Percentiles rank a stretch among this genome's conserved stretches.
Conservation (phyloP, 2,888 invertebrate genomes). For the Sussaba pulchella region DNA sequence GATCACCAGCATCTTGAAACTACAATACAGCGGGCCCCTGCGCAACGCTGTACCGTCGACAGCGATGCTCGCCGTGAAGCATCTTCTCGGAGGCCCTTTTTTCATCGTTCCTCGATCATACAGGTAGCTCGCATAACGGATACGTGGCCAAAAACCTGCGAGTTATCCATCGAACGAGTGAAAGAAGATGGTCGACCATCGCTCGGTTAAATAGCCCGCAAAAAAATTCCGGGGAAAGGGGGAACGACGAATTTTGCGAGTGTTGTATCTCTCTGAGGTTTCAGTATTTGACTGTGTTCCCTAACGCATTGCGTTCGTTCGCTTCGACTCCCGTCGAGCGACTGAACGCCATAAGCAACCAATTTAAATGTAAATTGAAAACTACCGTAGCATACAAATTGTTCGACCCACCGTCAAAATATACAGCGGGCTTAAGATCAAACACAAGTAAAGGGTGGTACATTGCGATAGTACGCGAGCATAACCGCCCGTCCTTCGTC, state of each 20-base stretch:
- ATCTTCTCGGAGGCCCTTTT: constrained; percentile 28
- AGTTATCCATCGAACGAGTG: constrained; percentile 50
- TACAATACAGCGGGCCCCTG: constrained; percentile 39
- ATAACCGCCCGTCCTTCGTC: constrained; percentile 36
- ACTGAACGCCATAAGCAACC: constrained; percentile 84
- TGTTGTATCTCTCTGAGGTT: constrained; percentile 76
- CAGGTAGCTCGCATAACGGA: constrained; percentile 61
- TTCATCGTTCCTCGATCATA: constrained; percentile 49
- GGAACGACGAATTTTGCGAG: constrained; percentile 80
- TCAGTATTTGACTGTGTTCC: constrained; percentile 83
- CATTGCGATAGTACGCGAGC: constrained; percentile 65
- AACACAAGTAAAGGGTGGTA: constrained; percentile 81
- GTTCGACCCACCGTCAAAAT: constrained; percentile 84
- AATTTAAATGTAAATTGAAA: constrained; percentile 85
- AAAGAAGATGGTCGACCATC: constrained; percentile 29
- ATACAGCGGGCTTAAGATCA: constrained; percentile 84
- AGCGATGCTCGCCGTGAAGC: constrained; percentile 52
- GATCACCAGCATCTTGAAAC: neutral
- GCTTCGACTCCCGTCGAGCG: constrained; percentile 83
- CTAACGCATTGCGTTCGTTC: constrained; percentile 69
- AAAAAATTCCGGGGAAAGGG: constrained; percentile 72
- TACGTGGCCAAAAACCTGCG: constrained; percentile 36
- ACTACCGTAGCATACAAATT: constrained; percentile 84
- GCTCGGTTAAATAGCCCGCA: constrained; percentile 50
- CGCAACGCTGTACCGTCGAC: constrained; percentile 42